Base-by-base conservation (phyloP, 2,113 vertebrate species). In the Zapus hudsonius region DNA sequence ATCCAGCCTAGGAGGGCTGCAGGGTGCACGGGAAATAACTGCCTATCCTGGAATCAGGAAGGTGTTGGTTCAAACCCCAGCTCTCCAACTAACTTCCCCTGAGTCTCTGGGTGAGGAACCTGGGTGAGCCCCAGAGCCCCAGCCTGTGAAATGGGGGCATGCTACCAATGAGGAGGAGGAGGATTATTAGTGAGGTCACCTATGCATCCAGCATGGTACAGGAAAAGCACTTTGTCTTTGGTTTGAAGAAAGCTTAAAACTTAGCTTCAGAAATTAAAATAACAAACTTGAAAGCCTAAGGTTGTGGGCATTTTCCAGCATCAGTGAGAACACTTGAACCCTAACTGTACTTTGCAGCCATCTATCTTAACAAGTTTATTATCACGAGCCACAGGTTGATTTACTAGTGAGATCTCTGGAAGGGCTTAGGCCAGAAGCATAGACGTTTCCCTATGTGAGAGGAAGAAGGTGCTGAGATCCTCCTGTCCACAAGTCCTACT, bases 271-370 rank as follows among this genome's bases (percentile, higher is more conserved):
- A 91, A 81, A 76, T 66, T 85, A 61, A 92, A 94, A 72, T 79
- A 92, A 92, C 52, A 59, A 88, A 82, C 70, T 72, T n/a, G 74
- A 87, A 90, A 92, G 86, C 83, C 78, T 89, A 12, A 7, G 72
- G 44, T 87, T 82, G 69, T 42, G 20, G 44, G 61, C 55, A 73
- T 89, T 84, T 89, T 84, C 63, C 59, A 81, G 67, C 63, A 67
- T 72, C 42, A 73, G 47, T 11, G 66, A 88, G 74, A 64, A 80
- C 74, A 44, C 17, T 9, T 81, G 67, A 80, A 89, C 36, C 33
- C 42, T 40, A 66, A 93, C 33, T 55, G 42, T 22, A n/a, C 20
- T 86, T 61, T 64, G 61, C 44, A 84, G 36, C 47, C 78, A 42
- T 75, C 72, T 52, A 52, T 52, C 52, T 52, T 93, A 33, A 57